Conservation (phyloP, 2,113 vertebrate genomes). For the Colaptes auratus region DNA sequence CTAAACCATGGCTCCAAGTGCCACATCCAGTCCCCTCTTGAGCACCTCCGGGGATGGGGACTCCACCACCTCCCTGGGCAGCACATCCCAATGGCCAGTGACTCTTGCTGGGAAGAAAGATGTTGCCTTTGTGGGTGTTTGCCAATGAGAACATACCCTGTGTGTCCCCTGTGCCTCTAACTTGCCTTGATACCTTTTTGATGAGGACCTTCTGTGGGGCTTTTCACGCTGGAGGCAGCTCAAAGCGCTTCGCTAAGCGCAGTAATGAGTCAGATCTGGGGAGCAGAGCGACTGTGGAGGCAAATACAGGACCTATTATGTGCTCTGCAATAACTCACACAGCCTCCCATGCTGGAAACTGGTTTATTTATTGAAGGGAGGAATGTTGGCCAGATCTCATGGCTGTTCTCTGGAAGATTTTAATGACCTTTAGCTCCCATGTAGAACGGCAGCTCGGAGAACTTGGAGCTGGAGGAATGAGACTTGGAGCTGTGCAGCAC, state of each 20-base stretch:
- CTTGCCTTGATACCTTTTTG: conserved; percentile 38
- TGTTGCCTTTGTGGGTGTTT: not conserved
- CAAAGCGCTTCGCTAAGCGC: conserved; percentile 9
- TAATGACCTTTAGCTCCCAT: not conserved
- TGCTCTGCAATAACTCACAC: not conserved
- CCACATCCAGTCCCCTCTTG: too few species aligned
- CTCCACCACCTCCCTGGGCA: too few species aligned
- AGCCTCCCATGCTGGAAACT: not conserved
- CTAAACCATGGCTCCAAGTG: too few species aligned
- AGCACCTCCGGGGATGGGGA: too few species aligned
- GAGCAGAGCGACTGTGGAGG: not conserved
- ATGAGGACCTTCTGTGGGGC: conserved; percentile 4
- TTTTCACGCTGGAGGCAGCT: conserved; percentile 9
- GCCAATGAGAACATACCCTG: not conserved
- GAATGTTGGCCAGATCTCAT: not conserved
- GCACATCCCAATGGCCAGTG: too few species aligned
- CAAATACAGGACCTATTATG: conserved; percentile 10
- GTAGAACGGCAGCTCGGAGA: not conserved
- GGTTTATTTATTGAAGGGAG: not conserved
- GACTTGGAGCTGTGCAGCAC: not conserved
- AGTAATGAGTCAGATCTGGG: conserved; percentile 4
- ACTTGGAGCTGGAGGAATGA: rapidly evolving
- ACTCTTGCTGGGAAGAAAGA: not conserved
- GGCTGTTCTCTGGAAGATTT: not conserved
- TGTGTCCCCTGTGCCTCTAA: not conserved